Percentiles rank a stretch among this genome's conserved stretches.
phyloP scores from a whole-genome alignment of 2,797 vertebrate genomes.

The Manis pentadactyla region DNA sequence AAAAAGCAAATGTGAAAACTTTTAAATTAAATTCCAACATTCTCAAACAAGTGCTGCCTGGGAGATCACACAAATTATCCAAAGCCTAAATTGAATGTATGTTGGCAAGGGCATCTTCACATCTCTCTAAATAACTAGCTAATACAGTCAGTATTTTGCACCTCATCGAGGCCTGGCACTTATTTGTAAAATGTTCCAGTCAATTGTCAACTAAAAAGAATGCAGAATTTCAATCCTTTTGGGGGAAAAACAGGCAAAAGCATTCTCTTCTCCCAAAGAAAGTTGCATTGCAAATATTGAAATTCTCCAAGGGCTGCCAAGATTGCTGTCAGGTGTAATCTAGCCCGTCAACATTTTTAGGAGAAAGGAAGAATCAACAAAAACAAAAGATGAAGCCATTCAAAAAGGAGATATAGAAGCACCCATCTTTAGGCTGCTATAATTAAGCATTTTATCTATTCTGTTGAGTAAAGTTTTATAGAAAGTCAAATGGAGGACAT shows the following conservation, averaged over 20 bases:
- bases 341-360: constrained; percentile 70
- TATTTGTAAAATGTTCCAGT: constrained; percentile 80
- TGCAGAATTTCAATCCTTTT: constrained; percentile 72
- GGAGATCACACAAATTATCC: constrained; percentile 67
- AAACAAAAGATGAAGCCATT: constrained; percentile 63
- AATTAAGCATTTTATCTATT: constrained; percentile 57
- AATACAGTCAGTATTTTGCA: constrained; percentile 83
- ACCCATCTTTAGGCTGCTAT: neutral
- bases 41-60: constrained; percentile 76
- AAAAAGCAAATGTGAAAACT: constrained; percentile 64
- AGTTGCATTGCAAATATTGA: constrained; percentile 30
- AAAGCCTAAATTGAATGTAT: constrained; percentile 78
- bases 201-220: constrained; percentile 81
- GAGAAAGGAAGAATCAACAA: constrained; percentile 68
- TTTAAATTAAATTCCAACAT: constrained; percentile 76
- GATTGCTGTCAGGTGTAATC: constrained; percentile 71
- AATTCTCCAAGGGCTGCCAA: constrained; percentile 71
- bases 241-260: neutral
- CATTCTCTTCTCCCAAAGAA: constrained; percentile 60
- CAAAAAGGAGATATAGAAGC: neutral
- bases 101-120: constrained; percentile 79
- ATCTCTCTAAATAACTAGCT: constrained; percentile 82
- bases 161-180: constrained; percentile 75
- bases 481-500: constrained; percentile 14
- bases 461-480: constrained; percentile 41